These are phyloP conservation scores for Drosophila colorata DNA, from an alignment of 2,888 invertebrate genomes.

Conservation along the genomic window DNA sequence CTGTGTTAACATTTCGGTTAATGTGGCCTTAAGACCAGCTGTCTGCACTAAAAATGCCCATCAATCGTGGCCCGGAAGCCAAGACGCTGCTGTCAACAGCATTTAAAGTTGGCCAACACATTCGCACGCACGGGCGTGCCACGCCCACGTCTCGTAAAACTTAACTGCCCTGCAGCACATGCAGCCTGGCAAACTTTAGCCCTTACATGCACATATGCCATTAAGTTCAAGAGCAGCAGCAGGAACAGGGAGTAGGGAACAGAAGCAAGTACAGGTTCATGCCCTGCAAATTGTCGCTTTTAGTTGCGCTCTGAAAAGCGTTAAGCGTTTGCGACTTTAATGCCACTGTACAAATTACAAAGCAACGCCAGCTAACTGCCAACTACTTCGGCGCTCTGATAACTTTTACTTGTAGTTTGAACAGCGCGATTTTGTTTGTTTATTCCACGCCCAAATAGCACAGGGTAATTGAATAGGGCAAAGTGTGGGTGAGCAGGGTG, in stretches of 20 bases:
- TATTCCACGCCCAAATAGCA: slow-evolving; percentile 17
- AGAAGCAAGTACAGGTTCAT: slow-evolving; percentile 29
- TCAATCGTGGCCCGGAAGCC: slow-evolving; percentile 59
- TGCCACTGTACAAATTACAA: slow-evolving; percentile 24
- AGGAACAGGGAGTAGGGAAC: neutral
- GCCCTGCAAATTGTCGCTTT: slow-evolving; percentile 35
- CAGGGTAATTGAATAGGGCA: slow-evolving; percentile 36
- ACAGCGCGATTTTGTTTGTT: slow-evolving; percentile 33
- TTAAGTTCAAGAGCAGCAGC: slow-evolving; percentile 45
- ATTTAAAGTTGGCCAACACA: slow-evolving; percentile 26
- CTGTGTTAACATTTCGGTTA: slow-evolving; percentile 30
- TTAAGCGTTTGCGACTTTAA: slow-evolving; percentile 50
- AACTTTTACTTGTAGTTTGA: slow-evolving; percentile 28
- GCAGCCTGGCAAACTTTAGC: slow-evolving; percentile 13
- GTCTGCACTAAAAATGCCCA: slow-evolving; percentile 41
- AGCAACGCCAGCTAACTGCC: slow-evolving; percentile 1
- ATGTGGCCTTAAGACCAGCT: slow-evolving; percentile 31
- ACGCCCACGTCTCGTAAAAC: slow-evolving; percentile 21
- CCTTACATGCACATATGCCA: slow-evolving; percentile 33
- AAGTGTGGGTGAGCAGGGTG: neutral
- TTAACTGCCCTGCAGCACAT: slow-evolving; percentile 17
- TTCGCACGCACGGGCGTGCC: slow-evolving; percentile 8
- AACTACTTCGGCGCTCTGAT: slow-evolving; percentile 12
- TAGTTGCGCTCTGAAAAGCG: slow-evolving; percentile 30
- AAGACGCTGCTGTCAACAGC: slow-evolving; percentile 26